Evolutionary conservation across 2,888 invertebrate species (phyloP).

Genomic region (Drosophila austrosaltans): DNA sequence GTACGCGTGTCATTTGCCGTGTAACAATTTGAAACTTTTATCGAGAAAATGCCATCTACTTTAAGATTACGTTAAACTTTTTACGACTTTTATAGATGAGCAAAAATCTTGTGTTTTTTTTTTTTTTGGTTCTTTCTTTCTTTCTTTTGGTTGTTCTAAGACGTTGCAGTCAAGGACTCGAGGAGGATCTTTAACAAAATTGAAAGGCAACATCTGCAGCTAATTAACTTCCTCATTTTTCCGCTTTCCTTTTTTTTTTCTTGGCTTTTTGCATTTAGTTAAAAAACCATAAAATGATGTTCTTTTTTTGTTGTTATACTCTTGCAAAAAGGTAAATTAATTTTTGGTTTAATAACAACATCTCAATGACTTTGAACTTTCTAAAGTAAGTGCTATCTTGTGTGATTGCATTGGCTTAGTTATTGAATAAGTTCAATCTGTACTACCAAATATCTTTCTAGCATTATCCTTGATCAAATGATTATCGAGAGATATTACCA

Average conservation of each 20-base stretch:
- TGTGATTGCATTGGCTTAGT: too few species aligned
- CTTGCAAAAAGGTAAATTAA: background rate
- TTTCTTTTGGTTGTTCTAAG: background rate
- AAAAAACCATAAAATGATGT: constrained; percentile 66
- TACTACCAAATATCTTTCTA: too few species aligned
- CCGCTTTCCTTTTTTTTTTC: constrained; percentile 5
- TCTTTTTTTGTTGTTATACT: constrained; percentile 28
- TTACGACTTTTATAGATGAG: constrained; percentile 66
- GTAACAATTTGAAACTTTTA: constrained; percentile 76
- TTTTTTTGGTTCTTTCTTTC: background rate
- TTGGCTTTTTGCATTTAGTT: constrained; percentile 54
- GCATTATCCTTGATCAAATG: too few species aligned
- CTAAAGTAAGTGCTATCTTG: background rate
- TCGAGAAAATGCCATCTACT: constrained; percentile 52
- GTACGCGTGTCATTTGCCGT: constrained; percentile 71
- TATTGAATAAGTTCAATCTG: too few species aligned
- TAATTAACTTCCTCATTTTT: constrained; percentile 71
- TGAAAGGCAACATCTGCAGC: constrained; percentile 59
- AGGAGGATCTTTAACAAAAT: constrained; percentile 50
- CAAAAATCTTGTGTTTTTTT: constrained; percentile 7
- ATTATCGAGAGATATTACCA: too few species aligned
- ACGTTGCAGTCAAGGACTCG: constrained; percentile 38
- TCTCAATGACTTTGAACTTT: background rate
- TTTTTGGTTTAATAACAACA: background rate
- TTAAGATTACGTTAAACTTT: constrained; percentile 73